Base-by-base conservation (phyloP, 2,888 invertebrate genomes). In the Hirtodrosophila cameraria region DNA sequence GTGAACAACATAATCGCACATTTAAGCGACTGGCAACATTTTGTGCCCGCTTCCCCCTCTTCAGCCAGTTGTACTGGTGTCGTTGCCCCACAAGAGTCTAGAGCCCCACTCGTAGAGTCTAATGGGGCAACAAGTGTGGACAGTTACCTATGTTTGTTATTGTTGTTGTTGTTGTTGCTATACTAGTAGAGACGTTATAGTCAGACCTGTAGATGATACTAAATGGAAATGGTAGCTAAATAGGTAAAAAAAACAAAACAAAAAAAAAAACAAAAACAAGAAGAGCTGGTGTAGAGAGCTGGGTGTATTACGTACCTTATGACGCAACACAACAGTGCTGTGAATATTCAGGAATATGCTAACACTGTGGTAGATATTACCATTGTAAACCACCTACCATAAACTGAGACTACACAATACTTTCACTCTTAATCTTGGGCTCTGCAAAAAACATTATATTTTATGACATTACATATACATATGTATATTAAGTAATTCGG, bases 1-100 rank as follows among this genome's bases (percentile, higher is more conserved):
- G 77, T 73, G 72, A 67, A 67, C 67, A 73, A 66, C 61, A 77
- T 73, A 73, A 73, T 73, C 73, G 58, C 61, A 76, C 73, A 72
- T 66, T 76, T 72, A 77, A 58, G 67, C 73, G 74, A 50, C 60
- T 58, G 70, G 53, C 74, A 74, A 61, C 69, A 61, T 48, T 74
- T 30, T 36, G 30, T 52, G n/a, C 38, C 30, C n/a, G 12, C 38
- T 2, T 9, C 4, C 2, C 11, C 12, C 12, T 1, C 4, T 8
- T 1, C n/a, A 16, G 20, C 11, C 30, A 13, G 28, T 30, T 23
- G 16, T 28, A 28, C 50, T 30, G 31, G 30, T 60, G 61, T 62
- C 54, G 54, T 50, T 62, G 71, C 70, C 63, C 48, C 63, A 50
- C 16, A 28, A 15, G 20, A 8, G 9, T 13, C n/a, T n/a, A 20